Evolutionary conservation across 2,113 vertebrate genomes (phyloP), one percentile per base, ranked within the genome.

Genomic region (Coregonus clupeaformis): DNA sequence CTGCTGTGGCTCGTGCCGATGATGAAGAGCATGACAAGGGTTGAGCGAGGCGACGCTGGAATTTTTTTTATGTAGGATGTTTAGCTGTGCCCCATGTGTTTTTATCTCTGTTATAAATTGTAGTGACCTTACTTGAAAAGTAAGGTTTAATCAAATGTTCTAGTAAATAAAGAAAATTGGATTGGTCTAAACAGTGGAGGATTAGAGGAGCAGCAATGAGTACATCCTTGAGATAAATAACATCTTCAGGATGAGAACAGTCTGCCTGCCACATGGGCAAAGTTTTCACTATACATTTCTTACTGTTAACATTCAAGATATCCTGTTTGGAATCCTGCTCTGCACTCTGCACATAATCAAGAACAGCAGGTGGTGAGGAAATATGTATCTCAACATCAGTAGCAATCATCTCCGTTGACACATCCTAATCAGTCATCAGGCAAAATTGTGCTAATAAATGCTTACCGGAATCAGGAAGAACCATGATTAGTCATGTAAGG

Each of bases 341-440:
- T 52, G 47, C 64, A 69, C 78, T 84, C 72, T 69, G 45, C 57
- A 80, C 79, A 85, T 89, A 91, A 91, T 90, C 81, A 87, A 74
- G 83, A 87, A 83, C 91, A 82, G 90, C 91, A 93, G 92, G 92
- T 92, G 92, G 90, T 72, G 77, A 88, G 87, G 91, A 93, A 93
- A 90, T 78, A 81, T 84, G 84, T 80, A 83, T 90, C 88, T 89
- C 87, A 80, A 87, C 77, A 80, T 83, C 81, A 74, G 72, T 69
- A 83, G 82, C 87, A 92, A 93, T 93, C 89, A 93, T 92, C 87
- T 88, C 91, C 77, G 89, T 92, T 91, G 89, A 92, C 88, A 83
- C 85, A 84, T 87, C 82, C 86, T 90, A 92, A 94, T 93, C 87
- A 92, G 91, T 92, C 91, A 94, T 93, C 92, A 93, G 87, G 82